phyloP scores from a whole-genome alignment of 2,888 invertebrate species.

The Deilephila porcellus region DNA sequence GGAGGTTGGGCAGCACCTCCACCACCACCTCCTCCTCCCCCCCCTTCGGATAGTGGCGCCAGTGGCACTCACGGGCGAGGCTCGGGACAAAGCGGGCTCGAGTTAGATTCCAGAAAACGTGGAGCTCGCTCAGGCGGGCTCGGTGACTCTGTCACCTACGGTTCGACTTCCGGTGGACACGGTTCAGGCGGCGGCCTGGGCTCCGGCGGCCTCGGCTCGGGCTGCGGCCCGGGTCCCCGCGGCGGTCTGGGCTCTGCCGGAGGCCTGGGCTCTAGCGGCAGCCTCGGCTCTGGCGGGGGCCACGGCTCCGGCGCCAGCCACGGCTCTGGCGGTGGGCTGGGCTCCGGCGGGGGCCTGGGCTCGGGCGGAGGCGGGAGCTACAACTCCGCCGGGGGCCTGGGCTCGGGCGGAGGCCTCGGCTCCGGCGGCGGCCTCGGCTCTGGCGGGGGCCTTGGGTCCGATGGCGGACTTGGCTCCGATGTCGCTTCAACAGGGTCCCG shows the following conservation, averaged over 20 bases:
- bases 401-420: slow-evolving; percentile 43
- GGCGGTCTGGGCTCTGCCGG: slow-evolving; percentile 47
- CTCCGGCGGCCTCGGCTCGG: slow-evolving; percentile 56
- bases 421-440: slow-evolving; percentile 53
- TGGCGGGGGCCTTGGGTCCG: slow-evolving; percentile 49
- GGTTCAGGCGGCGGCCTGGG: slow-evolving; percentile 55
- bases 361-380: slow-evolving; percentile 57
- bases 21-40: slow-evolving; percentile 75
- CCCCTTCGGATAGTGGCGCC: slow-evolving; percentile 59
- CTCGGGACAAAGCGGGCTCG: slow-evolving; percentile 72
- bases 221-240: slow-evolving; percentile 50
- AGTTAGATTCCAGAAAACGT: slow-evolving; percentile 81
- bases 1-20: slow-evolving; percentile 68
- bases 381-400: slow-evolving; percentile 43
- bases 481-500: slow-evolving; percentile 48
- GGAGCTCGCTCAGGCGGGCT: slow-evolving; percentile 61
- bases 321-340: slow-evolving; percentile 45
- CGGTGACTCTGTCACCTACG: slow-evolving; percentile 48
- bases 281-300: slow-evolving; percentile 53
- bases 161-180: slow-evolving; percentile 49
- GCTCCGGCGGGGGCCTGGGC: slow-evolving; percentile 45
- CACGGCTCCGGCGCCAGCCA: slow-evolving; percentile 52
- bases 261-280: slow-evolving; percentile 51
- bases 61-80: slow-evolving; percentile 68
- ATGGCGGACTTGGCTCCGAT: slow-evolving; percentile 44